Base-by-base conservation (phyloP, 2,888 invertebrate genomes). In the Tinea trinotella region DNA sequence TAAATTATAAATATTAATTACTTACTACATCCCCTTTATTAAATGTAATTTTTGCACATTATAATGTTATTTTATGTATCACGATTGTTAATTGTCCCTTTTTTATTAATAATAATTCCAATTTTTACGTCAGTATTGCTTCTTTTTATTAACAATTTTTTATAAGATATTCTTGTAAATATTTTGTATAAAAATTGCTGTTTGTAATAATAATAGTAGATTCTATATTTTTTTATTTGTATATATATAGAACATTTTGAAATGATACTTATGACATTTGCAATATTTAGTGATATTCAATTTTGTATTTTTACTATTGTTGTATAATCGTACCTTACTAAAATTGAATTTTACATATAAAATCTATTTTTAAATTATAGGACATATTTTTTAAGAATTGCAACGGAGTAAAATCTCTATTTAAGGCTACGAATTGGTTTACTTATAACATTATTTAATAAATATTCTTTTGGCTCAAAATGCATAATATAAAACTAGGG, bases 201-300 rank as follows among this genome's bases (percentile, higher is more conserved):
- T 73, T n/a, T 69, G 19, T 46, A 61, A 64, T 53, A 64, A 64
- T 60, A n/a, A n/a, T n/a, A n/a, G n/a, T 72, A 73, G 68, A 76
- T 68, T 75, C 75, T 82, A 82, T 80, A 77, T 82, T 82, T 82
- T 76, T 78, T 74, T 46, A 17, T 46, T 17, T 46, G 6, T 46
- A 46, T 46, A 46, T 40, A 46, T 44, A 15, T 46, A n/a, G 12
- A 13, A 13, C 40, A 40, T 15, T 40, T 40, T 40, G 12, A 40
- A 40, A 17, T 46, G 46, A 46, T n/a, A 46, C 46, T 46, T 46
- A 46, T 46, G 46, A 46, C 17, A 46, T 7, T 46, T 19, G 46
- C 46, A 46, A 46, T 46, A 46, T 46, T 46, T 46, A 46, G 46
- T 17, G 19, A 19, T 46, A 46, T 10, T 15, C 15, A 2, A 30